Percentiles rank a stretch among this genome's conserved stretches.
phyloP scores from a whole-genome alignment of 2,797 vertebrate genomes.

The Leptoclinus maculatus region DNA sequence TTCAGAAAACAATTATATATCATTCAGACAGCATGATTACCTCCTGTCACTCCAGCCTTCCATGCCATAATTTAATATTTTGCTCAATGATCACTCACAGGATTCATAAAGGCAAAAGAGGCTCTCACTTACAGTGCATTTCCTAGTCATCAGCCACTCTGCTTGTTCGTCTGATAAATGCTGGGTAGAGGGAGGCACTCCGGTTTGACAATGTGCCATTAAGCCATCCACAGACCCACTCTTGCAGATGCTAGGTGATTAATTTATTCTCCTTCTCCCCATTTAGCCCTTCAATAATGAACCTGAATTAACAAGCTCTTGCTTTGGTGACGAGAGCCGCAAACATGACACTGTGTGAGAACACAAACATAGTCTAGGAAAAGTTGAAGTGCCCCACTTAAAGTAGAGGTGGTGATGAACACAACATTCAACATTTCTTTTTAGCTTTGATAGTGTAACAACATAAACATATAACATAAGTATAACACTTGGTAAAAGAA shows the following conservation, averaged over 20 bases:
- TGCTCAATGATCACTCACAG: conserved; percentile 74
- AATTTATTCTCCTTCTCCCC: conserved; percentile 63
- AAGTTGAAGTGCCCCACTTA: conserved; percentile 15
- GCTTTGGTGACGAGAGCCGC: conserved; percentile 35
- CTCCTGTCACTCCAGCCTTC: conserved; percentile 71
- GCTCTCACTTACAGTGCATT: conserved; percentile 63
- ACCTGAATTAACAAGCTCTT: conserved; percentile 64
- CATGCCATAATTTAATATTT: conserved; percentile 72
- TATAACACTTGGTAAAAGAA: background rate
- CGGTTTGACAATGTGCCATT: conserved; percentile 70
- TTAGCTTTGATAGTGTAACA: background rate
- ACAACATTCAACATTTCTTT: background rate
- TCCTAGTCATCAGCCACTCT: conserved; percentile 69
- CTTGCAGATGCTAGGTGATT: conserved; percentile 65
- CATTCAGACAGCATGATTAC: conserved; percentile 72
- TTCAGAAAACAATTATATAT: conserved; percentile 79
- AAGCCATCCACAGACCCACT: conserved; percentile 55
- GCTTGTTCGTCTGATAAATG: conserved; percentile 72
- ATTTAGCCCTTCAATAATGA: conserved; percentile 66
- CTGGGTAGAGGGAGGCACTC: conserved; percentile 55
- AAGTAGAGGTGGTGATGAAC: background rate
- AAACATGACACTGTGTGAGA: conserved; percentile 16
- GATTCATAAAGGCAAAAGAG: conserved; percentile 72
- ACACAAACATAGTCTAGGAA: conserved; percentile 7
- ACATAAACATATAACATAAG: background rate